A percentile compares a stretch with the other conserved stretches of the same genome.
phyloP scores from a whole-genome alignment of 2,888 invertebrate genomes.

The Eilema caniola region DNA sequence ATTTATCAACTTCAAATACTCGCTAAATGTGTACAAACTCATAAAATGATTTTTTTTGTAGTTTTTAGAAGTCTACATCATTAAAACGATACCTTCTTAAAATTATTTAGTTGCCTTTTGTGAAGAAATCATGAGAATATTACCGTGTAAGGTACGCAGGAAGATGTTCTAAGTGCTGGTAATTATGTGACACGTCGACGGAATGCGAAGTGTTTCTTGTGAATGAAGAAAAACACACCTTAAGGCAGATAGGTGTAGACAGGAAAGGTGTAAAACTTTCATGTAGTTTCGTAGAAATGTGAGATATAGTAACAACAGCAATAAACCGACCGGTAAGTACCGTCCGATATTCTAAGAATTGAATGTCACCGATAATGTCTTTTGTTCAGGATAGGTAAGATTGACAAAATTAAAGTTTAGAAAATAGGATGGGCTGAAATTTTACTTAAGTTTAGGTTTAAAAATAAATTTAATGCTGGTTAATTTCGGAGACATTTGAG shows the following conservation, averaged over 20 bases:
- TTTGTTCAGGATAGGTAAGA: too few relatives aligned
- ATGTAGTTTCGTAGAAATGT: conserved; percentile 14
- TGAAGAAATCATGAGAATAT: not conserved
- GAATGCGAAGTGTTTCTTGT: conserved; percentile 2
- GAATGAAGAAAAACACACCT: conserved; percentile 2
- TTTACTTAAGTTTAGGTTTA: conserved; percentile 1
- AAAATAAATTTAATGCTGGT: not conserved
- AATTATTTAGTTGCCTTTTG: not conserved
- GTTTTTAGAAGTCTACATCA: not conserved
- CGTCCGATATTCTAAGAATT: conserved; percentile 14
- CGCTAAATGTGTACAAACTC: not conserved
- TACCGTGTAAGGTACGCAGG: not conserved
- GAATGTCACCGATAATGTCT: conserved; percentile 9
- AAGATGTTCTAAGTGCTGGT: not conserved
- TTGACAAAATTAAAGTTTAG: conserved; percentile 6
- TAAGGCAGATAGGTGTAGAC: conserved; percentile 9
- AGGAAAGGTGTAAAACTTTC: conserved; percentile 12
- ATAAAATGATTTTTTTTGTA: not conserved
- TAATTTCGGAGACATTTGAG: too few relatives aligned
- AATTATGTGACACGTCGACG: not conserved
- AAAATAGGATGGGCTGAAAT: conserved; percentile 7
- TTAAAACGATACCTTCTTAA: not conserved
- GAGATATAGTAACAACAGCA: not conserved
- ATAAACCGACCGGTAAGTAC: conserved; percentile 5
- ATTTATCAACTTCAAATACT: too few relatives aligned